Conservation (phyloP, 1,140 invertebrate species). For the Microplitis demolitor region DNA sequence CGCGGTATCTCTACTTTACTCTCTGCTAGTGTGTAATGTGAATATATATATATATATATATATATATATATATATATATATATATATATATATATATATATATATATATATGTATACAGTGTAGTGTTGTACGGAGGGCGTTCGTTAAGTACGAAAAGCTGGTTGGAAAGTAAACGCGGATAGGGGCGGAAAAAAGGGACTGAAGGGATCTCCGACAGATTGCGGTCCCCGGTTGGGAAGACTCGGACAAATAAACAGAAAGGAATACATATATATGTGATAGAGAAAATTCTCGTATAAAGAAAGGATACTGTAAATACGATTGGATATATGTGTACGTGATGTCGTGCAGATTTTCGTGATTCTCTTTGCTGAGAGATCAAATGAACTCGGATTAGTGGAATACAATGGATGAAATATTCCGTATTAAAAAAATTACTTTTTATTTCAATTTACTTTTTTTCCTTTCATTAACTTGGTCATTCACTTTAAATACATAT, state of each 20-base stretch:
- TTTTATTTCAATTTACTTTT: neutral
- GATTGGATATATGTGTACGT: slow-evolving; percentile 11
- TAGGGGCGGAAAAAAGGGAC: slow-evolving; percentile 6
- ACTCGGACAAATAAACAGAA: slow-evolving; percentile 35
- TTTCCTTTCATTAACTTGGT: neutral
- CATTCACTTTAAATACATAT: too few species aligned
- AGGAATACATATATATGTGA: slow-evolving; percentile 22
- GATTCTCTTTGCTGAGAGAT: slow-evolving; percentile 6
- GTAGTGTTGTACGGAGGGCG: slow-evolving; percentile 6
- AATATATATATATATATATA: too few species aligned
- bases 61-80: neutral
- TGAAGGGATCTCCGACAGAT: slow-evolving; percentile 28
- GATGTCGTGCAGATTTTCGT: slow-evolving; percentile 9
- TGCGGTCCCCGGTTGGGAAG: slow-evolving; percentile 28
- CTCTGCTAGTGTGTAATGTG: neutral
- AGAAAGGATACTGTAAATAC: neutral
- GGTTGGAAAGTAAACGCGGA: neutral
- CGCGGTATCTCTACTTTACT: slow-evolving; percentile 4
- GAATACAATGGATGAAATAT: neutral
- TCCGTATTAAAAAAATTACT: neutral
- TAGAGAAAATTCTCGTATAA: slow-evolving; percentile 1
- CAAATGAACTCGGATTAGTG: slow-evolving; percentile 1
- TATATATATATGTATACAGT: too few species aligned
- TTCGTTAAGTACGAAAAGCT: slow-evolving; percentile 30
- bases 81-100: neutral